Conservation (phyloP, 2,888 invertebrate species). For the Paralinhomoeus sp. region DNA sequence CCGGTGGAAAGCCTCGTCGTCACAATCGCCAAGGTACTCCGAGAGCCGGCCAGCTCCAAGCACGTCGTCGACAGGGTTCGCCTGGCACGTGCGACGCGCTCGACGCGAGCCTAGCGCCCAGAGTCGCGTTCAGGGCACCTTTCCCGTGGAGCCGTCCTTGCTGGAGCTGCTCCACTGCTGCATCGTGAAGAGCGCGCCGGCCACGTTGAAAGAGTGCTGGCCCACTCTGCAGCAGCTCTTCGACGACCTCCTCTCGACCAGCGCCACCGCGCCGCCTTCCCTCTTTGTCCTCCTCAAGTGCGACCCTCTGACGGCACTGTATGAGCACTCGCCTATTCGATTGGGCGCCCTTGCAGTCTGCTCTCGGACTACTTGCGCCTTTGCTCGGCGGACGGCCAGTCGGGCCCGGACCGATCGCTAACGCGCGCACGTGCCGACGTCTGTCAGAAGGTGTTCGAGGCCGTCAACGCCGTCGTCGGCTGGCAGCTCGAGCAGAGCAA, state of each 20-base stretch:
- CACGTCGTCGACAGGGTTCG: constrained; percentile 3
- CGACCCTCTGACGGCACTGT: too few relatives aligned
- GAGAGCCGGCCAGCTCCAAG: constrained; percentile 36
- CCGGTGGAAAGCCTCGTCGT: constrained; percentile 59
- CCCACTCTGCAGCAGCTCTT: constrained; percentile 47
- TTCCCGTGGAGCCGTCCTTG: constrained; percentile 49
- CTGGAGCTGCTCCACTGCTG: constrained; percentile 55
- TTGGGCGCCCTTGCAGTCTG: constrained; percentile 33
- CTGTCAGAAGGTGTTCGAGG: constrained; percentile 45
- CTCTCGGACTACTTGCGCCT: constrained; percentile 60
- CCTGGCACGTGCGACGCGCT: too few relatives aligned
- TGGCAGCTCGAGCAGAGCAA: constrained; percentile 70
- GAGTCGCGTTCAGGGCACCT: constrained; percentile 29
- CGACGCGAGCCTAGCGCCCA: too few relatives aligned
- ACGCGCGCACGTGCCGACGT: too few relatives aligned
- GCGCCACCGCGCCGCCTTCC: constrained; percentile 24
- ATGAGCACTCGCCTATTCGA: too few relatives aligned
- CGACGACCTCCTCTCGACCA: constrained; percentile 41
- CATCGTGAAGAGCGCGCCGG: constrained; percentile 37
- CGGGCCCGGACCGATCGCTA: too few relatives aligned
- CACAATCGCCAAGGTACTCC: constrained; percentile 55
- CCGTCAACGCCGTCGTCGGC: constrained; percentile 58
- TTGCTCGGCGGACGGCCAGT: constrained; percentile 42
- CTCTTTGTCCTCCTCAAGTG: constrained; percentile 49
- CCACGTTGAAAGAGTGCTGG: constrained; percentile 55